phyloP scores from a whole-genome alignment of 2,888 invertebrate genomes.

The Gonocerus acuteangulatus region DNA sequence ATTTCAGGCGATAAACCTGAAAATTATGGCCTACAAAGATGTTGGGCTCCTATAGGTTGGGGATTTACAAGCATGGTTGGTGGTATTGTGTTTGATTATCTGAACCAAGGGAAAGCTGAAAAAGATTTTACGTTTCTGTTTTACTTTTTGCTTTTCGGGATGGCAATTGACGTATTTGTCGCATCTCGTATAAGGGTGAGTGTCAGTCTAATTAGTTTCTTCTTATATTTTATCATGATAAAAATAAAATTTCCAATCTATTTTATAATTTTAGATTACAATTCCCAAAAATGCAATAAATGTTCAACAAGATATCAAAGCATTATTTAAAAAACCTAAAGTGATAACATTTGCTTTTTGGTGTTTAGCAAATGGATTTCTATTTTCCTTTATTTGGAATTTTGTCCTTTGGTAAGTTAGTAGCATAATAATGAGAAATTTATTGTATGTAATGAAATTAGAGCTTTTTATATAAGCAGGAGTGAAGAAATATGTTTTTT shows the following conservation, averaged over 20 bases:
- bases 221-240: not conserved
- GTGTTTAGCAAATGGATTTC: conserved; percentile 30
- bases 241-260: not conserved
- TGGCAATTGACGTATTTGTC: too few relatives aligned
- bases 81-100: conserved; percentile 67
- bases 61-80: conserved; percentile 67
- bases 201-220: not conserved
- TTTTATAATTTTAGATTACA: not conserved
- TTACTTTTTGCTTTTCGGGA: not conserved
- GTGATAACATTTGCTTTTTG: conserved; percentile 29
- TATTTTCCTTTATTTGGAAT: conserved; percentile 27
- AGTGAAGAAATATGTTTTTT: too few relatives aligned
- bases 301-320: conserved; percentile 10
- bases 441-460: too few relatives aligned
- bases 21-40: conserved; percentile 73
- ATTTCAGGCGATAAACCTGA: conserved; percentile 58
- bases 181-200: too few relatives aligned
- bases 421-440: too few relatives aligned
- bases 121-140: conserved; percentile 16
- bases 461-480: too few relatives aligned
- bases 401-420: conserved; percentile 35
- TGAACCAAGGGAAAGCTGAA: conserved; percentile 50
- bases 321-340: conserved; percentile 19
- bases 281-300: conserved; percentile 5
- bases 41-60: conserved; percentile 85